phyloP scores from a whole-genome alignment of 2,797 vertebrate genomes.

The Coregonus suidteri region DNA sequence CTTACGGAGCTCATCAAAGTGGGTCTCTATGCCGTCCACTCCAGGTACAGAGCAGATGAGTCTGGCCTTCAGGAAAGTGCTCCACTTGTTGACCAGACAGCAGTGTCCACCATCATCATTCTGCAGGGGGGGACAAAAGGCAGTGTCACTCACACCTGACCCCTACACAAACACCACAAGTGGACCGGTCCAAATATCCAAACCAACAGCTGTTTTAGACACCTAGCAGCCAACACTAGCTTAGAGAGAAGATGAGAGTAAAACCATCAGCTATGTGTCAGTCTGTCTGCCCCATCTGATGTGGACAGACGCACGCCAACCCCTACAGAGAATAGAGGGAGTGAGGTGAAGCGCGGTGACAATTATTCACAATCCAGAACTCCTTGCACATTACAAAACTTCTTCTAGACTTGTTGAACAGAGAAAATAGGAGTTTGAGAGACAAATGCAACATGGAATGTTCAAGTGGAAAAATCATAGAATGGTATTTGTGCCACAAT shows the following conservation, averaged over 20 bases:
- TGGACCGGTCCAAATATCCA: conserved; percentile 16
- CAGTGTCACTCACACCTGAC: conserved; percentile 14
- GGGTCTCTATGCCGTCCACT: conserved; percentile 92
- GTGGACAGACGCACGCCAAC: conserved; percentile 65
- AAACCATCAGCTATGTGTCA: conserved; percentile 62
- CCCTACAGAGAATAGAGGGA: conserved; percentile 47
- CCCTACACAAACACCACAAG: conserved; percentile 2
- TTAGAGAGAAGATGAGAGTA: conserved; percentile 48
- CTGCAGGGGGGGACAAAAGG: conserved; percentile 62
- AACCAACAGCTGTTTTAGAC: conserved; percentile 53
- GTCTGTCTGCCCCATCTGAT: conserved; percentile 60
- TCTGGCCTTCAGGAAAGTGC: conserved; percentile 96
- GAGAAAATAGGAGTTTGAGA: background rate
- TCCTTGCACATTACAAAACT: conserved; percentile 17
- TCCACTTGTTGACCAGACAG: conserved; percentile 99
- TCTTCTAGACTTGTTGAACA: background rate
- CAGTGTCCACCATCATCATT: conserved; percentile 98
- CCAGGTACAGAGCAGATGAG: conserved; percentile 96
- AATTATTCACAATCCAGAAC: too few species aligned
- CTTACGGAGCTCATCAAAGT: conserved; percentile 98
- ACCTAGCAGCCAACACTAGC: conserved; percentile 30
- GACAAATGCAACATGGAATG: background rate
- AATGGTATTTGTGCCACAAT: background rate
- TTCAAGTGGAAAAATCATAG: background rate
- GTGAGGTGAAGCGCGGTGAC: conserved; percentile 11